Conservation (phyloP, 1,140 invertebrate genomes). For the Eubasilissa regina region DNA sequence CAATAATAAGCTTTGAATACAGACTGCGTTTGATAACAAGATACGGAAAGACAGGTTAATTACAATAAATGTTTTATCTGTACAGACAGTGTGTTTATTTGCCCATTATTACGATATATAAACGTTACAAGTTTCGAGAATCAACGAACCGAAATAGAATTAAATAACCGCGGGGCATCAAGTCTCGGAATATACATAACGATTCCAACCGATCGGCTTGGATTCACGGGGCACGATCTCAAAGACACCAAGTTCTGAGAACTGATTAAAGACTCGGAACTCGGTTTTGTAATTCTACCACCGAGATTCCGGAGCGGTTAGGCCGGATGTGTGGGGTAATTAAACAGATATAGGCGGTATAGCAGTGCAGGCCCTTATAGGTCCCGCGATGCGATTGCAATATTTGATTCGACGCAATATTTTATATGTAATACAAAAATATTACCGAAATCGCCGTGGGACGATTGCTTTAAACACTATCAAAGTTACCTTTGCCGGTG, state of each 20-base stretch:
- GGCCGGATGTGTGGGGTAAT: slow-evolving; percentile 2
- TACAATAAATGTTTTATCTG: slow-evolving; percentile 40
- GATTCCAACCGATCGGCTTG: not conserved
- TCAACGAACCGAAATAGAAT: not conserved
- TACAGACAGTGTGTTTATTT: slow-evolving; percentile 25
- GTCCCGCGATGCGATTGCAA: too few species aligned
- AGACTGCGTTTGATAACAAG: slow-evolving; percentile 26
- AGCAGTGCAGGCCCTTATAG: too few species aligned
- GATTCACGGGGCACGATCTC: too few species aligned
- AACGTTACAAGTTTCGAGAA: slow-evolving; percentile 3
- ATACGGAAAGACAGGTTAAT: slow-evolving; percentile 33
- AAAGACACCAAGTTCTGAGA: not conserved
- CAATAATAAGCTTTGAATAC: slow-evolving; percentile 38
- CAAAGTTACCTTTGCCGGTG: too few species aligned
- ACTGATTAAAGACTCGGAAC: not conserved
- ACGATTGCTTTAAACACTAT: too few species aligned
- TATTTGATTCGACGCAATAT: too few species aligned
- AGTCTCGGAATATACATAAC: not conserved
- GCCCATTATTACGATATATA: not conserved
- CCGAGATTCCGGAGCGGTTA: not conserved
- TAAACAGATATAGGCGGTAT: not conserved
- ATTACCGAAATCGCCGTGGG: too few species aligned
- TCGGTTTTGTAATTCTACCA: not conserved
- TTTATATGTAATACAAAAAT: too few species aligned
- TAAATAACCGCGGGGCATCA: not conserved